These are phyloP conservation scores for Rhopalosiphum padi DNA, from an alignment of 1,140 invertebrate genomes.

Conservation along the genomic window DNA sequence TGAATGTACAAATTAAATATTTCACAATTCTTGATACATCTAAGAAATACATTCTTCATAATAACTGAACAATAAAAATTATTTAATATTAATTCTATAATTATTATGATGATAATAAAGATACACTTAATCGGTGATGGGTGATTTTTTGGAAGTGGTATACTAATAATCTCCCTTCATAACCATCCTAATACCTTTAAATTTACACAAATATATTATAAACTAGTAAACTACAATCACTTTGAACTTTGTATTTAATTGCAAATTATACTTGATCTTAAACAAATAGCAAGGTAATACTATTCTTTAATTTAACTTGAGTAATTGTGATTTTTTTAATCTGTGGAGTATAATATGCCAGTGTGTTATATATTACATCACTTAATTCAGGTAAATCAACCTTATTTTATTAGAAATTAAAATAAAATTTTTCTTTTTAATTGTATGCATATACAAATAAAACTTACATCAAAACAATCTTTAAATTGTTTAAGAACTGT, in stretches of 20 bases:
- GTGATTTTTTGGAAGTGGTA: background rate
- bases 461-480: slow-evolving; percentile 38
- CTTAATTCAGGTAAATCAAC: no score
- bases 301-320: no score
- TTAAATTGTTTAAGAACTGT: slow-evolving; percentile 41
- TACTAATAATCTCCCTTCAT: background rate
- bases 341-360: accelerated
- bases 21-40: background rate
- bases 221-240: no score
- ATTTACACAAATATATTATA: no score
- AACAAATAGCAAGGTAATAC: no score
- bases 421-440: no score
- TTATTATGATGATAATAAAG: background rate
- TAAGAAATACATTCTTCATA: background rate
- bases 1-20: background rate
- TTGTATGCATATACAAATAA: background rate
- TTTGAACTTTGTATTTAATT: no score
- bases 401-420: no score
- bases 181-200: background rate
- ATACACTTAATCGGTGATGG: background rate
- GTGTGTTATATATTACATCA: no score
- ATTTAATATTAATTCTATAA: background rate
- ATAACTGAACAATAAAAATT: background rate
- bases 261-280: no score
- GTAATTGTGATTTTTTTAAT: no score